Evolutionary conservation across 2,113 vertebrate genomes (phyloP).

Genomic region (Puffinus mauretanicus): DNA sequence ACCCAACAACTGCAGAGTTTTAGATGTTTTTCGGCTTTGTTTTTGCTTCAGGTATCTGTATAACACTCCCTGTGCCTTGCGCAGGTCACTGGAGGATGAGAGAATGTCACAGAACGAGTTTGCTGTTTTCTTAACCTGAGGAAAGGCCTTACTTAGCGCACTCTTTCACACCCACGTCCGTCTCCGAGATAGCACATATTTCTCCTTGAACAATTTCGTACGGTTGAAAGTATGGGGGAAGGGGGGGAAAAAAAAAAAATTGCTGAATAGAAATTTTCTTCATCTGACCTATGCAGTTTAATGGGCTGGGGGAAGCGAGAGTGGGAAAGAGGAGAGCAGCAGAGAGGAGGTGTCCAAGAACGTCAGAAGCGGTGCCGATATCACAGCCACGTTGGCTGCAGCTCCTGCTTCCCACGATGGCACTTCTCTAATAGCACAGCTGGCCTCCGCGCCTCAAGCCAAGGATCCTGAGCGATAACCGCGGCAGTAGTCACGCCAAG

Average conservation of each 20-base stretch:
- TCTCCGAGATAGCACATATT: neutral
- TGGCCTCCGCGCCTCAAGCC: neutral
- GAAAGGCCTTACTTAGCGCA: neutral
- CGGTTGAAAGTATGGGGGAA: neutral
- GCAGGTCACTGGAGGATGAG: neutral
- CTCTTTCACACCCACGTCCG: neutral
- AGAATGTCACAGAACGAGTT: constrained; percentile 63
- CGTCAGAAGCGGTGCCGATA: neutral
- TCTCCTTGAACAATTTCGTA: neutral
- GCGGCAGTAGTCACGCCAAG: rapidly evolving
- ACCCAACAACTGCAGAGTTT: constrained; percentile 16
- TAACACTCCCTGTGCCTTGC: constrained; percentile 24
- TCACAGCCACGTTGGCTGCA: neutral
- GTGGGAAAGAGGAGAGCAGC: neutral
- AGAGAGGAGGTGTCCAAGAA: neutral
- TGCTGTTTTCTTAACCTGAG: constrained; percentile 22
- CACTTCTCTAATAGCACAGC: constrained; percentile 8
- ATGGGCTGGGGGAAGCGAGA: neutral
- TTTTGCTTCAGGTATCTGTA: constrained; percentile 21
- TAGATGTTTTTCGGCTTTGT: neutral
- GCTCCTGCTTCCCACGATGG: constrained; percentile 7
- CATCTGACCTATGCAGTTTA: neutral
- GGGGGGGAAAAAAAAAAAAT: too few relatives aligned
- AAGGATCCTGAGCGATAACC: neutral
- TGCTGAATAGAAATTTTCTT: neutral